Evolutionary conservation across 2,113 vertebrate genomes (phyloP).

Genomic region (Sceloporus tristichus): DNA sequence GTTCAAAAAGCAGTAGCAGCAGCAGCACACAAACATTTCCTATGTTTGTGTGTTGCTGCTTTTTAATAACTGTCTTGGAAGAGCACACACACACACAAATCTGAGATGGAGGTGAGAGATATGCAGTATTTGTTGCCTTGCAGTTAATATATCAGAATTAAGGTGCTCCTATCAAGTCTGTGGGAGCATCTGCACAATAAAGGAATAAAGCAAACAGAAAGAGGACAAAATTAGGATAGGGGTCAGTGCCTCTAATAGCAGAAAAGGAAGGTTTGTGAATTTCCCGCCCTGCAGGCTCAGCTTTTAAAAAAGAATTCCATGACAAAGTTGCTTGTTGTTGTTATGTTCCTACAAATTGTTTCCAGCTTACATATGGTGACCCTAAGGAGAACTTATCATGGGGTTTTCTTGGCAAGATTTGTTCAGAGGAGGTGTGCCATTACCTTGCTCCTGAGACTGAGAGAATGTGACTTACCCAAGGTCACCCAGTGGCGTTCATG

Average conservation of each 20-base stretch:
- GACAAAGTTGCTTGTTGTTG: neutral
- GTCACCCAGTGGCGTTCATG: too few relatives aligned
- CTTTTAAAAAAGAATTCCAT: neutral
- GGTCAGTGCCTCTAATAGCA: neutral
- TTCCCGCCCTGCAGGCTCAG: neutral
- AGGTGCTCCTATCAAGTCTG: neutral
- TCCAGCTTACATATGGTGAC: too few relatives aligned
- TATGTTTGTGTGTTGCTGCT: too few relatives aligned
- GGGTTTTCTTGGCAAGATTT: too few relatives aligned
- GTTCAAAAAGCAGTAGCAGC: too few relatives aligned
- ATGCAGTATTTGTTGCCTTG: accelerated
- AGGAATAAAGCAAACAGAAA: neutral
- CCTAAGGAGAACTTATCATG: too few relatives aligned
- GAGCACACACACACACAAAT: neutral
- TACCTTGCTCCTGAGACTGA: too few relatives aligned
- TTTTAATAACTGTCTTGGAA: neutral
- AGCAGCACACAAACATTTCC: too few relatives aligned
- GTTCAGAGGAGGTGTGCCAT: too few relatives aligned
- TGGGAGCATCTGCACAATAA: neutral
- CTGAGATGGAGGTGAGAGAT: accelerated
- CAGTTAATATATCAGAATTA: neutral
- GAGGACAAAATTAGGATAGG: neutral
- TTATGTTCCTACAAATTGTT: neutral
- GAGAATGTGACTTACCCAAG: too few relatives aligned
- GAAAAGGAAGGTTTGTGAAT: neutral